Evolutionary conservation across 2,797 vertebrate species (phyloP), one percentile per base, ranked within the genome.

Genomic region (Pelodytes ibericus): DNA sequence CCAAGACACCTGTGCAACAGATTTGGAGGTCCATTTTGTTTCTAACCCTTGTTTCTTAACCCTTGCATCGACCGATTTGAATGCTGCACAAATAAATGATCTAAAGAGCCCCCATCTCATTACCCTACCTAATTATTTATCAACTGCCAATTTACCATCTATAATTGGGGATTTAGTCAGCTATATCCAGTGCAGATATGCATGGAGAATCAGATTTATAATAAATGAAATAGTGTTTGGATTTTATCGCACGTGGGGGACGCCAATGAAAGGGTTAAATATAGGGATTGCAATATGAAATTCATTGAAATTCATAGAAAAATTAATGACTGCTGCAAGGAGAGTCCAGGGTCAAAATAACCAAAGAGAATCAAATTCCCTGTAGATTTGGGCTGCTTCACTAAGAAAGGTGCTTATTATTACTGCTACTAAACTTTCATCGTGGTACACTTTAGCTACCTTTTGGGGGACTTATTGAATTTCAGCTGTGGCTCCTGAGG

Each of bases 231-330:
- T 75, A 56, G 31, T 64, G 18, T 39, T 57, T 26, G 41, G 15
- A 63, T 59, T 53, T 53, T 53, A 53, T 26, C 65, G 67, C 1
- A 25, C 31, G 47, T 67, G 64, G 49, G 57, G 53, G 61, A 66
- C 39, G 25, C 57, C 36, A 57, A 47, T 57, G 59, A 73, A 79
- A 62, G 64, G 71, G 77, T 79, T 79, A 79, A 73, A 79, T 71
- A 57, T 51, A 62, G 41, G 44, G 58, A 62, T 33, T 65, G 47
- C 71, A 74, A 63, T 73, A 63, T 62, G 58, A 69, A 79, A 79
- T 73, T 74, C 77, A 79, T 79, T 79, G 64, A 79, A 73, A 79
- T 79, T 79, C 77, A 79, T 79, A 63, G 77, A 74, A 79, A 79
- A 79, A 79, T 79, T 73, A 79, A 79, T 73, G 77, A 79, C 71